These are phyloP conservation scores for Spea bombifrons DNA, from an alignment of 2,113 vertebrate species.

Conservation along the genomic window DNA sequence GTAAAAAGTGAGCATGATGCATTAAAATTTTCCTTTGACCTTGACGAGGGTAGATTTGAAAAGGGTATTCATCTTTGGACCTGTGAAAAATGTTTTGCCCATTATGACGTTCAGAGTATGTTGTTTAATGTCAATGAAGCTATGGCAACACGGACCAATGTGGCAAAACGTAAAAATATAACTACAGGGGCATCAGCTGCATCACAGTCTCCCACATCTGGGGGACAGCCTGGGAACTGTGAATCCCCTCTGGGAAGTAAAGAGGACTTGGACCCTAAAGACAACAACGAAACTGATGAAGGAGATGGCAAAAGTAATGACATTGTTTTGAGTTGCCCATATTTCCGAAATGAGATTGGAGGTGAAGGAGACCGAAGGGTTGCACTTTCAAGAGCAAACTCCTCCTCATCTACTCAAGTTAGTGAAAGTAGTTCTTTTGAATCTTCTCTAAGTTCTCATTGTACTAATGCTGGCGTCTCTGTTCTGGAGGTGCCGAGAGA, in stretches of 20 bases:
- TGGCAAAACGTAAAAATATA: slow-evolving; percentile 89
- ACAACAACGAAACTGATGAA: slow-evolving; percentile 88
- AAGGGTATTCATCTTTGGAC: slow-evolving; percentile 70
- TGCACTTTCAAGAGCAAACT: slow-evolving; percentile 85
- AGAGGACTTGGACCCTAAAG: slow-evolving; percentile 91
- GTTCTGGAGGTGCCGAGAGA: slow-evolving; percentile 92
- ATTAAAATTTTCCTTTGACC: slow-evolving; percentile 75
- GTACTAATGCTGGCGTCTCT: slow-evolving; percentile 94
- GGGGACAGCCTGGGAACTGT: slow-evolving; percentile 66
- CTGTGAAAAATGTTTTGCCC: slow-evolving; percentile 92
- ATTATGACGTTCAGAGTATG: slow-evolving; percentile 95
- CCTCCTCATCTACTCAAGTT: slow-evolving; percentile 70
- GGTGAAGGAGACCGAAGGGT: slow-evolving; percentile 90
- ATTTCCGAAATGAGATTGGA: slow-evolving; percentile 93
- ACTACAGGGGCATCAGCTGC: slow-evolving; percentile 94
- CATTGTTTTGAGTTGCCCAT: slow-evolving; percentile 82
- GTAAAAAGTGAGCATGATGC: slow-evolving; percentile 88
- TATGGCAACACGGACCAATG: slow-evolving; percentile 77
- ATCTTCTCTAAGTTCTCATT: slow-evolving; percentile 91
- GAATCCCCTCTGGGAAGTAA: slow-evolving; percentile 89
- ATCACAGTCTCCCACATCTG: slow-evolving; percentile 68
- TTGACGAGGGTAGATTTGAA: slow-evolving; percentile 77
- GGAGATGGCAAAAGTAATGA: slow-evolving; percentile 92
- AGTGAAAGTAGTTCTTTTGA: slow-evolving; percentile 93
- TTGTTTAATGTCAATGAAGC: slow-evolving; percentile 95